A percentile compares a stretch with the other conserved stretches of the same genome.
Conservation (phyloP, 2,888 invertebrate genomes). For the Orthosia gothica region DNA sequence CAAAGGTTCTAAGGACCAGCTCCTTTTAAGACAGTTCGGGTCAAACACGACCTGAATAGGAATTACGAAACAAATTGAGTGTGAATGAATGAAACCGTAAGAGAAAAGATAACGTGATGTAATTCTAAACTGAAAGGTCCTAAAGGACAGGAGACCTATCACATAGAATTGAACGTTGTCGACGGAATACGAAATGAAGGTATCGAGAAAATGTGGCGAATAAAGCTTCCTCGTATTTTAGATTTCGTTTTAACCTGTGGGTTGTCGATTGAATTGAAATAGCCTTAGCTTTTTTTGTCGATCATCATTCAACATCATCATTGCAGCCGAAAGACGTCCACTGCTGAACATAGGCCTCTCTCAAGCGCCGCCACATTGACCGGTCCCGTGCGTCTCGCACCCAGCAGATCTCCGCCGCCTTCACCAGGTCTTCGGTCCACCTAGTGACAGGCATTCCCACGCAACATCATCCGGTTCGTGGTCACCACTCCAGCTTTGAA, state of each 20-base stretch:
- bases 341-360: too few species aligned
- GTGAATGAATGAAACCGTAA: slow-evolving; percentile 21
- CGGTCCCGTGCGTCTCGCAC: too few species aligned
- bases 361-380: too few species aligned
- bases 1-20: background rate
- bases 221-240: slow-evolving; percentile 15
- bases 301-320: too few species aligned
- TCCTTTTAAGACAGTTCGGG: background rate
- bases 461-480: too few species aligned
- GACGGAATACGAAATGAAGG: slow-evolving; percentile 40
- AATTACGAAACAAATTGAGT: slow-evolving; percentile 47
- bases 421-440: too few species aligned
- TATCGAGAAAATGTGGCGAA: slow-evolving; percentile 4
- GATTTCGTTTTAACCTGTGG: background rate
- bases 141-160: slow-evolving; percentile 15
- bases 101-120: slow-evolving; percentile 30
- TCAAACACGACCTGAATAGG: slow-evolving; percentile 33
- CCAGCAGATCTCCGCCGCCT: too few species aligned
- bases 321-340: too few species aligned
- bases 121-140: slow-evolving; percentile 22
- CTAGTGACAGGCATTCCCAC: too few species aligned
- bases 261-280: background rate
- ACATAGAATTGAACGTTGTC: slow-evolving; percentile 25
- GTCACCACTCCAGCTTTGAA: too few species aligned
- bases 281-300: too few species aligned